Evolutionary conservation across 35 echinoderm and acorn worm species (phyloP).

Genomic region (Acanthaster planci): DNA sequence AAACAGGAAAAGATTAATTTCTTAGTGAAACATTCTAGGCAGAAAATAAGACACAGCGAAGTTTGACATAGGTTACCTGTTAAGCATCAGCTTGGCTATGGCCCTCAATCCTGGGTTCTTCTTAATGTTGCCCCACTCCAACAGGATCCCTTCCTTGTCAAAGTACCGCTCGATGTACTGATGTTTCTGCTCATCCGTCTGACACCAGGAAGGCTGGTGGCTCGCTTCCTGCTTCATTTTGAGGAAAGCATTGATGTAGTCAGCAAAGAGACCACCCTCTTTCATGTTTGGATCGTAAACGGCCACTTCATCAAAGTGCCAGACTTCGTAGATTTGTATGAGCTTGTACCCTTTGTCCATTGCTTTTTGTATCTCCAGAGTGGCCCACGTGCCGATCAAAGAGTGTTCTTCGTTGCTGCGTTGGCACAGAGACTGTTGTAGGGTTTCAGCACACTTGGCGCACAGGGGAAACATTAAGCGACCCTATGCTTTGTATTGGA

Average conservation of each 20-base stretch:
- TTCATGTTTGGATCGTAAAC: neutral
- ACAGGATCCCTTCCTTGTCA: too few species aligned
- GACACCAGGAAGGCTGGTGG: too few species aligned
- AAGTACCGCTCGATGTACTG: too few species aligned
- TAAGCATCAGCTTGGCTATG: too few species aligned
- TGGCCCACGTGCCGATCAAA: conserved; percentile 62
- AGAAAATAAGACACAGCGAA: too few species aligned
- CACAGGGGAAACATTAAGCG: conserved; percentile 77
- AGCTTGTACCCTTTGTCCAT: conserved; percentile 63
- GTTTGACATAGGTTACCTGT: too few species aligned
- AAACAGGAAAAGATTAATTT: too few species aligned
- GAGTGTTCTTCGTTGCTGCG: conserved; percentile 52
- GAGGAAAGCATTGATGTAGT: conserved; percentile 11
- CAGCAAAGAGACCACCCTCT: neutral
- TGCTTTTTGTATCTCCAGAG: conserved; percentile 49
- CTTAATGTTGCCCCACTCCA: too few species aligned
- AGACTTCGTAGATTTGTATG: conserved; percentile 47
- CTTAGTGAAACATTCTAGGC: too few species aligned
- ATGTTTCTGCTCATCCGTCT: too few species aligned
- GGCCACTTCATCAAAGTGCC: conserved; percentile 55
- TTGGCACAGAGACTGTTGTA: neutral
- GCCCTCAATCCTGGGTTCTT: too few species aligned
- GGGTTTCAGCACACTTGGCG: conserved; percentile 50
- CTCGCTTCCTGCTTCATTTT: conserved; percentile 37
- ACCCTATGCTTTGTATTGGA: conserved; percentile 48